Evolutionary conservation across 2,888 invertebrate species (phyloP).

Genomic region (Embidobia sp.): DNA sequence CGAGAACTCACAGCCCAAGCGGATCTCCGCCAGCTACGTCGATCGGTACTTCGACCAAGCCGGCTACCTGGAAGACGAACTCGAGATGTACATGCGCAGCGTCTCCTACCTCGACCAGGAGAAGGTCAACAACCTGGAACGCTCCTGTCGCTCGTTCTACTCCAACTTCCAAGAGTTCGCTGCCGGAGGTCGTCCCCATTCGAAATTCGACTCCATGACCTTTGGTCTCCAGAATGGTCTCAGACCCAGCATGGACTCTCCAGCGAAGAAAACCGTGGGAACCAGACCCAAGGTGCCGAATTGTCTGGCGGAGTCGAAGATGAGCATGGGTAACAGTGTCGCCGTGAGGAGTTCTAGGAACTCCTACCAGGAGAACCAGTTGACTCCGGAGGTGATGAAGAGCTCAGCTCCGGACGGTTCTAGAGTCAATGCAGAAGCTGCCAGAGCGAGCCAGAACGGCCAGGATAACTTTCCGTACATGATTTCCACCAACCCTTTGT

Average conservation of each 20-base stretch:
- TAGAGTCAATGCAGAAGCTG: conserved; percentile 73
- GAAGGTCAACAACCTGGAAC: conserved; percentile 75
- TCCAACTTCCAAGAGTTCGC: conserved; percentile 75
- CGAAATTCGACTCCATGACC: conserved; percentile 57
- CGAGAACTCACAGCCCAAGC: conserved; percentile 72
- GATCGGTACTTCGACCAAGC: conserved; percentile 79
- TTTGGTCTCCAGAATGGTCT: conserved; percentile 47
- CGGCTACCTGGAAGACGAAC: conserved; percentile 75
- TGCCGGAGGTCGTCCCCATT: not conserved
- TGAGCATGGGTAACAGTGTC: conserved; percentile 66
- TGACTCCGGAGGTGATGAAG: conserved; percentile 59
- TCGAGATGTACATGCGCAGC: conserved; percentile 51
- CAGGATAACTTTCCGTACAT: conserved; percentile 77
- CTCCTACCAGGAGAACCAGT: conserved; percentile 66
- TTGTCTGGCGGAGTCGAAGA: conserved; percentile 69
- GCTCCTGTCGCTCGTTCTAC: conserved; percentile 70
- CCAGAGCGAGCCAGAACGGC: conserved; percentile 74
- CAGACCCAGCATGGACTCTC: conserved; percentile 24
- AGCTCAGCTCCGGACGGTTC: conserved; percentile 70
- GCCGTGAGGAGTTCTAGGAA: conserved; percentile 5
- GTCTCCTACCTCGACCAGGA: conserved; percentile 62
- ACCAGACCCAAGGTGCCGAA: conserved; percentile 73
- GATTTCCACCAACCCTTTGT: conserved; percentile 78
- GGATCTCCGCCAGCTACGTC: conserved; percentile 79
- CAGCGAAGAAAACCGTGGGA: conserved; percentile 66